These are phyloP conservation scores for Valencia hispanica DNA, from an alignment of 2,797 vertebrate species.

Conservation along the genomic window DNA sequence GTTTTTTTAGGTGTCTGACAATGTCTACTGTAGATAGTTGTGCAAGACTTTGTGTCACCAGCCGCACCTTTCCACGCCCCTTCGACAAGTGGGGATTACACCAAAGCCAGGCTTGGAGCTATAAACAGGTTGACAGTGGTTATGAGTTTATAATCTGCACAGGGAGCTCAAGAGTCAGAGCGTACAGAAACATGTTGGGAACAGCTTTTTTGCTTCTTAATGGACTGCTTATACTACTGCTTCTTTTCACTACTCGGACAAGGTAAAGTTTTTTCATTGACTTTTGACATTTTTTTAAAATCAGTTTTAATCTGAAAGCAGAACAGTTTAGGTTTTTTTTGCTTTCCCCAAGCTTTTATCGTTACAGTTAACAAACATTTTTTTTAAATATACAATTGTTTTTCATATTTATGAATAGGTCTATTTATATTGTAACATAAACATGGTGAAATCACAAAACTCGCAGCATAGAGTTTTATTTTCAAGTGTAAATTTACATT, in stretches of 20 bases:
- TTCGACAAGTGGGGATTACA: slow-evolving; percentile 11
- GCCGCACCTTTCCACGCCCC: slow-evolving; percentile 71
- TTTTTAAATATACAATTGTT: neutral
- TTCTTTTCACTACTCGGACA: slow-evolving; percentile 58
- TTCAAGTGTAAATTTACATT: neutral
- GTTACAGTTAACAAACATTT: neutral
- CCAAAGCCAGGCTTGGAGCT: slow-evolving; percentile 16
- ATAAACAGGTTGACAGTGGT: slow-evolving; percentile 28
- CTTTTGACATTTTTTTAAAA: neutral
- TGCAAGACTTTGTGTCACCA: slow-evolving; percentile 42
- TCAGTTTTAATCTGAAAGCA: slow-evolving; percentile 1
- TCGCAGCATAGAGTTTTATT: neutral
- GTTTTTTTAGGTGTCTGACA: slow-evolving; percentile 6
- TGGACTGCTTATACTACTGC: slow-evolving; percentile 57
- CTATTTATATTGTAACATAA: neutral
- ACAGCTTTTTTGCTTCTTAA: slow-evolving; percentile 56
- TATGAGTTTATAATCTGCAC: slow-evolving; percentile 14
- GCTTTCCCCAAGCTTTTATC: neutral
- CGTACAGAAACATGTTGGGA: slow-evolving; percentile 67
- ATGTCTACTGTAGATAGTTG: slow-evolving; percentile 15
- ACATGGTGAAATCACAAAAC: neutral
- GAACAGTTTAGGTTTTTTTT: neutral
- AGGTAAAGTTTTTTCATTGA: slow-evolving; percentile 67
- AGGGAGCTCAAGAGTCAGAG: slow-evolving; percentile 18
- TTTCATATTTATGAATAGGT: neutral